Conservation (phyloP, 2,113 vertebrate species). For the Charadrius vociferus region DNA sequence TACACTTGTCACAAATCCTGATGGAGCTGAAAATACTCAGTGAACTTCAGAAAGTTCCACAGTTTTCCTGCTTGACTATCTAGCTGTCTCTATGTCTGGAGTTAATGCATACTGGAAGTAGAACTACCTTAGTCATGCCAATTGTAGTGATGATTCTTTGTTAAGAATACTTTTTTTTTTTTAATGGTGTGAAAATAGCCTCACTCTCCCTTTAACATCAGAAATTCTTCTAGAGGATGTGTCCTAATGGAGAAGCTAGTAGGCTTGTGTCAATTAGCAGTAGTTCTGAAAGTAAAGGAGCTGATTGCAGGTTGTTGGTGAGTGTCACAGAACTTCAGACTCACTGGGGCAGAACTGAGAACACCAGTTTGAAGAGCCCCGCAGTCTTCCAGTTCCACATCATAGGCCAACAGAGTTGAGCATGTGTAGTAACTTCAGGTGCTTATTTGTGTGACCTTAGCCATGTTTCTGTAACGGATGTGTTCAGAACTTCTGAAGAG, state of each 20-base stretch:
- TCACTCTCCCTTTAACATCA: neutral
- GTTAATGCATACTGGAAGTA: neutral
- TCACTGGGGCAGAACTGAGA: neutral
- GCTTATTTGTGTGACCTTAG: neutral
- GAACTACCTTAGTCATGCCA: neutral
- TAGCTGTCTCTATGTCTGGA: neutral
- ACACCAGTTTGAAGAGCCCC: neutral
- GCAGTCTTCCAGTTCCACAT: neutral
- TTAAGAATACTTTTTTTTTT: neutral
- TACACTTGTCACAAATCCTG: neutral
- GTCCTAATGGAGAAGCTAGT: neutral
- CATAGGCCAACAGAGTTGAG: neutral
- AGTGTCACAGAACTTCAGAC: neutral
- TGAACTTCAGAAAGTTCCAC: neutral
- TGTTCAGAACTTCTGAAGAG: neutral
- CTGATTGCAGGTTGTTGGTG: neutral
- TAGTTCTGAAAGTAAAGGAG: neutral
- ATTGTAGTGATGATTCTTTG: neutral
- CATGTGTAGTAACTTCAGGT: neutral
- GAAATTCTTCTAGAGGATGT: neutral
- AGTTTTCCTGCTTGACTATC: neutral
- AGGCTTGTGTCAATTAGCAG: neutral
- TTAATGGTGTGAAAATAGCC: neutral
- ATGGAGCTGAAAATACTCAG: neutral
- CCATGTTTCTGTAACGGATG: neutral